Base-by-base conservation (phyloP, 2,888 invertebrate genomes). In the Netelia virgata region DNA sequence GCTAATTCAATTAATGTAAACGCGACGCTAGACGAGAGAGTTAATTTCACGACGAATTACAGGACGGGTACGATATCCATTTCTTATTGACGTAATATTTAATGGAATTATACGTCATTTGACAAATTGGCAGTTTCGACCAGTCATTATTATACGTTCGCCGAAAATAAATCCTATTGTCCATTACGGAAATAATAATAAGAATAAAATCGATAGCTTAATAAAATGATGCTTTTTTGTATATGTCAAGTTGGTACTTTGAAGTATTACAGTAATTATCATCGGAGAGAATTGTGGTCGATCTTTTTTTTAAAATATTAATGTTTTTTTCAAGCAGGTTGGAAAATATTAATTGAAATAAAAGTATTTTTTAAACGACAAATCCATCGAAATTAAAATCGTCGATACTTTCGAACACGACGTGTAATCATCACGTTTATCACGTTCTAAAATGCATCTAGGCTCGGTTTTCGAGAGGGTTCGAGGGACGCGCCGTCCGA, bases 1-100 rank as follows among this genome's bases (percentile, higher is more conserved):
- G 68, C 70, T 70, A 76, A 82, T 76, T 82, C 70, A 50, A 76
- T 82, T 66, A 78, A 11, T 57, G 47, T 16, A 64, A 66, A 73
- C 64, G 59, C 66, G 64, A 73, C 73, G 57, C 10, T 66, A 43
- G 18, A 28, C 18, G 16, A 79, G 64, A 55, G 20, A 23, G 23
- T 72, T 50, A 10, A 72, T 72, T 64, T 79, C 63, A 72, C 55
- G 11, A 55, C 28, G 55, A 64, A 73, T 57, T 14, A 28, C 10
- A 36, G 16, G 9, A 36, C 14, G 11, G 28, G 43, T 10, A 50
- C 16, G 55, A 28, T 55, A 41, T 70, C 69, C 28, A 69, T 47
- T 47, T 47, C 10, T 14, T 47, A 1, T 47, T 47, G 47, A 14
- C 47, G 47, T 14, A 55, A n/a, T 69, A 55, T 69, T 16, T n/a